Evolutionary conservation across 92 coral and sea anemone genomes (phyloP).

Genomic region (Porites lobata): DNA sequence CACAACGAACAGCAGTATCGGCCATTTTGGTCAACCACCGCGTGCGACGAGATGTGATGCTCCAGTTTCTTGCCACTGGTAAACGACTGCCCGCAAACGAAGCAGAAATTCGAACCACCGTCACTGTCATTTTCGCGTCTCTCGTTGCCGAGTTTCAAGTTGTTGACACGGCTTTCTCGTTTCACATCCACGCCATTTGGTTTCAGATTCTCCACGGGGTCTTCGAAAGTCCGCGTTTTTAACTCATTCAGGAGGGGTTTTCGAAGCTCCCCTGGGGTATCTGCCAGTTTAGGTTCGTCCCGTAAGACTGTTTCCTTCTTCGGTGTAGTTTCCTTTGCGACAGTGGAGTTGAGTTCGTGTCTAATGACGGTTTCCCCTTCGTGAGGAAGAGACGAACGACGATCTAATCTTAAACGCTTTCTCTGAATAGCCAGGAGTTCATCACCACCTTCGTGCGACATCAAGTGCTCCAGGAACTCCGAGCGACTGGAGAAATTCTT

Average conservation of each 20-base stretch:
- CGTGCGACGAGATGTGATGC: constrained; percentile 89
- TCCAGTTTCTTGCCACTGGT: constrained; percentile 85
- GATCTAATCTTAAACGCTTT: constrained; percentile 38
- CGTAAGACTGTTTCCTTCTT: not conserved
- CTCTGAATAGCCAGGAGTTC: constrained; percentile 45
- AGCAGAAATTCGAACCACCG: constrained; percentile 78
- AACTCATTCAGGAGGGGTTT: constrained; percentile 26
- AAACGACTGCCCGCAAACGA: constrained; percentile 85
- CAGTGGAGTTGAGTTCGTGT: constrained; percentile 58
- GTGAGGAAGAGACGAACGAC: constrained; percentile 36
- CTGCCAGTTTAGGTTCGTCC: not conserved
- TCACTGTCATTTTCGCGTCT: constrained; percentile 49
- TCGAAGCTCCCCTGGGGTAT: not conserved
- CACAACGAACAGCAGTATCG: constrained; percentile 90
- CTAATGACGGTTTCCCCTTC: constrained; percentile 66
- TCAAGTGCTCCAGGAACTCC: constrained; percentile 83
- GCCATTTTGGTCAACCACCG: constrained; percentile 86
- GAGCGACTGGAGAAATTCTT: constrained; percentile 77
- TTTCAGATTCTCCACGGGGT: not conserved
- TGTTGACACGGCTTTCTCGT: not conserved
- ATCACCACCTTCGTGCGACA: constrained; percentile 81
- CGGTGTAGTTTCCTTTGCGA: not conserved
- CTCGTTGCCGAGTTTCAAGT: constrained; percentile 9
- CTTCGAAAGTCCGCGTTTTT: not conserved
- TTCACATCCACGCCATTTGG: constrained; percentile 17